Conservation (phyloP, 2,888 invertebrate genomes). For the Hemaris fuciformis region DNA sequence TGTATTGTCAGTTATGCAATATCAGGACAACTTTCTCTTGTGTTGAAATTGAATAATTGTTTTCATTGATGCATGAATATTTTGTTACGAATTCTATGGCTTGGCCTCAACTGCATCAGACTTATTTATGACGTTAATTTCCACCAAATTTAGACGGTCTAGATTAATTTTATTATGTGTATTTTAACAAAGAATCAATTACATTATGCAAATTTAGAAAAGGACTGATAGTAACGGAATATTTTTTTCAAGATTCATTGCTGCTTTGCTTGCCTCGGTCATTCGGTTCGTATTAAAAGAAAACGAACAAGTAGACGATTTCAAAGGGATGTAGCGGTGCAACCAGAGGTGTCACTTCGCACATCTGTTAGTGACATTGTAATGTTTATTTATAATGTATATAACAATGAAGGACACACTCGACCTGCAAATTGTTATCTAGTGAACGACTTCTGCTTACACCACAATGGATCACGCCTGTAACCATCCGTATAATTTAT, state of each 20-base stretch:
- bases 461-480: constrained; percentile 70
- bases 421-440: constrained; percentile 76
- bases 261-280: too few relatives aligned
- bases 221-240: too few relatives aligned
- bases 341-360: constrained; percentile 25
- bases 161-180: too few relatives aligned
- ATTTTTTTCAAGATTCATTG: neutral
- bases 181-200: too few relatives aligned
- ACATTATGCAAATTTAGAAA: too few relatives aligned
- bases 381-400: constrained; percentile 68
- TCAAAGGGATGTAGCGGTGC: neutral
- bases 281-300: neutral
- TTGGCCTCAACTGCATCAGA: neutral
- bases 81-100: neutral
- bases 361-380: constrained; percentile 72
- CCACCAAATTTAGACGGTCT: too few relatives aligned
- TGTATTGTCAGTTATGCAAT: constrained; percentile 31
- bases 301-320: neutral
- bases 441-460: constrained; percentile 48
- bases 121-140: too few relatives aligned
- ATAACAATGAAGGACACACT: constrained; percentile 62
- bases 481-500: constrained; percentile 77
- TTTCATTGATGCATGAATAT: neutral
- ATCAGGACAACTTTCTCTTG: constrained; percentile 24
- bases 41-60: neutral